phyloP scores from a whole-genome alignment of 2,888 invertebrate species.

The Hipparchia semele region DNA sequence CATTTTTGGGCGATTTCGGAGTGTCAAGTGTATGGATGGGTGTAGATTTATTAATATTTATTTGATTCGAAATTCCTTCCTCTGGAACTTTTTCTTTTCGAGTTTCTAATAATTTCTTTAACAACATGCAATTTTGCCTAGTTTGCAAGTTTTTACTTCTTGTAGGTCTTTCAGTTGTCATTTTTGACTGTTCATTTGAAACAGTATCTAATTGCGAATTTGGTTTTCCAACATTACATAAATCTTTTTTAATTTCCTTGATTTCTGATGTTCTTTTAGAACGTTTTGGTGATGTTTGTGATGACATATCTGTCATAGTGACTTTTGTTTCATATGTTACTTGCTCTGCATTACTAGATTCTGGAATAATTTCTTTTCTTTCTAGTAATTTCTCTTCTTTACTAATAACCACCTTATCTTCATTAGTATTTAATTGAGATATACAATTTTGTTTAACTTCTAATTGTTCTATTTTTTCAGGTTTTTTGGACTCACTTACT shows the following conservation, averaged over 20 bases:
- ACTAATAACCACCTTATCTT: slow-evolving; percentile 15
- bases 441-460: slow-evolving; percentile 35
- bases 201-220: slow-evolving; percentile 29
- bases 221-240: slow-evolving; percentile 16
- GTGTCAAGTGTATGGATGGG: slow-evolving; percentile 33
- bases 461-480: slow-evolving; percentile 13
- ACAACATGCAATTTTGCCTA: slow-evolving; percentile 68
- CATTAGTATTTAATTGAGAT: slow-evolving; percentile 18
- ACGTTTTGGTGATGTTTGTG: slow-evolving; percentile 12
- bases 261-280: slow-evolving; percentile 22
- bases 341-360: slow-evolving; percentile 16
- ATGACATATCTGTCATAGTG: slow-evolving; percentile 8
- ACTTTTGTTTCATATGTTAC: slow-evolving; percentile 17
- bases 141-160: slow-evolving; percentile 35
- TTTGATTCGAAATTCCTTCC: slow-evolving; percentile 48
- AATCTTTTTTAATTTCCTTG: slow-evolving; percentile 19
- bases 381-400: slow-evolving; percentile 23
- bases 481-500: slow-evolving; percentile 19
- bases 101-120: slow-evolving; percentile 73
- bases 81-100: slow-evolving; percentile 60
- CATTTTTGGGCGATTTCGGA: slow-evolving; percentile 32
- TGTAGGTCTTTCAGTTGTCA: slow-evolving; percentile 29
- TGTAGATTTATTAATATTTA: slow-evolving; percentile 50
- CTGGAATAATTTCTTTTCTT: slow-evolving; percentile 24
- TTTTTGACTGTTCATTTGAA: slow-evolving; percentile 25